phyloP scores from a whole-genome alignment of 2,113 vertebrate genomes.

The Apeltes quadracus region DNA sequence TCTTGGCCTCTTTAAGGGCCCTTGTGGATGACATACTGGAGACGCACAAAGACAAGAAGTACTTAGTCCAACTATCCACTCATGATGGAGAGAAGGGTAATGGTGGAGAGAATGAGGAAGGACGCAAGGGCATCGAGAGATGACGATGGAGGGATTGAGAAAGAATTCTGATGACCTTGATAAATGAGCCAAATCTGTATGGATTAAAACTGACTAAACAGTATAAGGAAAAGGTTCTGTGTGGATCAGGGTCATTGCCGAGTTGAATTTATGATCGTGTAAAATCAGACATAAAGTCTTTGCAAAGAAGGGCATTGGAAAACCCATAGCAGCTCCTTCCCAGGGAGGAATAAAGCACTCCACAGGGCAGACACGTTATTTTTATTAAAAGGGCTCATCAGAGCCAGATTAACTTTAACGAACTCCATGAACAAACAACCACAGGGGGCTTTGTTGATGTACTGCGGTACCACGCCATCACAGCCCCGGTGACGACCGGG shows the following conservation, averaged over 20 bases:
- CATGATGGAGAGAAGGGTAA: conserved; percentile 47
- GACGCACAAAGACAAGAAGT: conserved; percentile 70
- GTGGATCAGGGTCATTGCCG: conserved; percentile 56
- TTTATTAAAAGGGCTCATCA: conserved; percentile 58
- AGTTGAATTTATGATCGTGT: conserved; percentile 68
- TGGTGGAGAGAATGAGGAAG: conserved; percentile 54
- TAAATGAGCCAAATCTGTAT: conserved; percentile 46
- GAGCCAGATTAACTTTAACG: conserved; percentile 52
- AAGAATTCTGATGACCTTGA: conserved; percentile 62
- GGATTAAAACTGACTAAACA: conserved; percentile 36
- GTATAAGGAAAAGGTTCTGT: conserved; percentile 35
- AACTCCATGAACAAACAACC: conserved; percentile 54
- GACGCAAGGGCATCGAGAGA: conserved; percentile 37
- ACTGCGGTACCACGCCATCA: too few species aligned
- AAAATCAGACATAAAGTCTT: conserved; percentile 64
- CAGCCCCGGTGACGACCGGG: too few species aligned
- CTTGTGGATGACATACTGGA: conserved; percentile 48
- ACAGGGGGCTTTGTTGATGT: conserved; percentile 12
- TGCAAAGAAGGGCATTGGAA: conserved; percentile 54
- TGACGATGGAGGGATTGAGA: conserved; percentile 52
- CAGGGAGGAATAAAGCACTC: conserved; percentile 46
- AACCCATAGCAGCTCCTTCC: conserved; percentile 22
- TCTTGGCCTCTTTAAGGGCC: conserved; percentile 52
- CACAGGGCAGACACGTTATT: conserved; percentile 37
- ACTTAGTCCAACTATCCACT: conserved; percentile 61